Evolutionary conservation across 1,140 invertebrate genomes (phyloP).

Genomic region (Sminthurides bifidus): DNA sequence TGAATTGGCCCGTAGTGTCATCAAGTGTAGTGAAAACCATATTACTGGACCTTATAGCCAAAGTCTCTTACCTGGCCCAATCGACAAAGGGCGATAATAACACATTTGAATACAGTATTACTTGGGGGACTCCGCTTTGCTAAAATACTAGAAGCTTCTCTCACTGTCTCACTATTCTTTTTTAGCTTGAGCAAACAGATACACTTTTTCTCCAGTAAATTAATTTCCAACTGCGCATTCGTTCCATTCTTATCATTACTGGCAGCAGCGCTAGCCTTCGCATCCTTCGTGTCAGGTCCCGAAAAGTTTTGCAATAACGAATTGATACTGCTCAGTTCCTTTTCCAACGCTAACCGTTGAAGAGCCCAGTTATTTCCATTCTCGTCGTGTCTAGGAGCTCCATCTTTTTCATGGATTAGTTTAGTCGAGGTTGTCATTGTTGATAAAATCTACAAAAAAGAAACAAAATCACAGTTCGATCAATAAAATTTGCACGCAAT

Average conservation of each 20-base stretch:
- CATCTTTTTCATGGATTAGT: not conserved
- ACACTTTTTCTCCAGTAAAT: slow-evolving; percentile 12
- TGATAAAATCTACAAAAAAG: too few species aligned
- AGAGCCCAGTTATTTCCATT: not conserved
- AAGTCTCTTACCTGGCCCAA: slow-evolving; percentile 14
- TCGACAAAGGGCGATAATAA: slow-evolving; percentile 15
- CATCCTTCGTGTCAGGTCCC: too few species aligned
- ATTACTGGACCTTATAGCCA: not conserved
- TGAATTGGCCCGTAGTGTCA: too few species aligned
- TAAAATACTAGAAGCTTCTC: slow-evolving; percentile 21
- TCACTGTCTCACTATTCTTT: slow-evolving; percentile 9
- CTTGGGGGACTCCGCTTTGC: slow-evolving; percentile 18
- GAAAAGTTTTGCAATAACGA: too few species aligned
- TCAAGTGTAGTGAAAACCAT: too few species aligned
- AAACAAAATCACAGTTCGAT: too few species aligned
- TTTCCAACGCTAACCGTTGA: not conserved
- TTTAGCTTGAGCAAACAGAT: slow-evolving; percentile 18
- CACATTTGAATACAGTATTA: slow-evolving; percentile 16
- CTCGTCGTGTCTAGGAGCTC: not conserved
- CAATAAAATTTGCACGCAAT: too few species aligned
- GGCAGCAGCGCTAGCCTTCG: too few species aligned
- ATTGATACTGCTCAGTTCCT: not conserved
- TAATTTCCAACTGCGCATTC: slow-evolving; percentile 3
- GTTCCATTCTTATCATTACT: not conserved
- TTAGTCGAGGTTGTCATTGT: not conserved